A percentile compares a stretch with the other conserved stretches of the same genome.
Conservation (phyloP, 1,140 invertebrate genomes). For the Magallana angulata region DNA sequence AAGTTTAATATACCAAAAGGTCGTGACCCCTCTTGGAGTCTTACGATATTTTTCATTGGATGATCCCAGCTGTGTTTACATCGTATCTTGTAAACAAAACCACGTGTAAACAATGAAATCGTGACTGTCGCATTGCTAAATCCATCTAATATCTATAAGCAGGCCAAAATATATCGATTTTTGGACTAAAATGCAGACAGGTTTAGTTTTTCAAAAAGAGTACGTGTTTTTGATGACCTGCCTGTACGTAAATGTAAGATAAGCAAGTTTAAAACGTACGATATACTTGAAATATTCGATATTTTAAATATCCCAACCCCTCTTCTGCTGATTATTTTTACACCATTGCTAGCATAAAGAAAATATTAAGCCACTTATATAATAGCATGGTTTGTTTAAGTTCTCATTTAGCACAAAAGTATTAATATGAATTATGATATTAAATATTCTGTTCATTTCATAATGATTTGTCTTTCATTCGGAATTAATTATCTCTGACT, state of each 20-base stretch:
- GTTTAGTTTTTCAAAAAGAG: background rate
- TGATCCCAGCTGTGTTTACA: background rate
- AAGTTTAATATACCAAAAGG: background rate
- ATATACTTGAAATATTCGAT: no score
- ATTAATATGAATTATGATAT: no score
- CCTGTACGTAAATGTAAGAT: background rate
- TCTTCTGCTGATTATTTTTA: no score
- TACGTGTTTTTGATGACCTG: background rate
- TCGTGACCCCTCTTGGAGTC: background rate
- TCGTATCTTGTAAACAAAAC: slow-evolving; percentile 33
- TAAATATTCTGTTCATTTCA: no score
- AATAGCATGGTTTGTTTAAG: no score
- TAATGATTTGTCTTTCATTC: no score
- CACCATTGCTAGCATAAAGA: no score
- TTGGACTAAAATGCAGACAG: background rate
- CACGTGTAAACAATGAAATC: slow-evolving; percentile 30
- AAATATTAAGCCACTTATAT: no score
- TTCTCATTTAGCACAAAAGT: no score
- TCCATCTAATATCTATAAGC: background rate
- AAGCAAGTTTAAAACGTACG: background rate
- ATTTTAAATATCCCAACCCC: no score
- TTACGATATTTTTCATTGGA: slow-evolving; percentile 34
- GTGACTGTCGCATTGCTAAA: slow-evolving; percentile 28
- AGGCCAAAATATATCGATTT: background rate
- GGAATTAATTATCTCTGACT: no score